Percentiles rank a stretch among this genome's conserved stretches.
phyloP scores from a whole-genome alignment of 2,888 invertebrate genomes.

The Antheraea assamensis region DNA sequence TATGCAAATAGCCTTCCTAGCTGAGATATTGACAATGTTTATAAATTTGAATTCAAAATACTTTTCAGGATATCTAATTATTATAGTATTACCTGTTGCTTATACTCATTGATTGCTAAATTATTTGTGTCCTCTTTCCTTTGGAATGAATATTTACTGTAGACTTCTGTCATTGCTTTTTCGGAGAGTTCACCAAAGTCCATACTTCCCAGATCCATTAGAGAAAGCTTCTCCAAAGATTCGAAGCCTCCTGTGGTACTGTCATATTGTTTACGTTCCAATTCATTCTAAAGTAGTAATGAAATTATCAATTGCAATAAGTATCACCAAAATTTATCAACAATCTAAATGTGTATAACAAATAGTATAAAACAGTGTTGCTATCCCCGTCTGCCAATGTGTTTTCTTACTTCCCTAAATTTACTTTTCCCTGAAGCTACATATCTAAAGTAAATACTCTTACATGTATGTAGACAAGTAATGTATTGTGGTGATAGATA shows the following conservation, averaged over 20 bases:
- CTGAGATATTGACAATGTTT: not conserved
- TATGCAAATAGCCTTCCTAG: not conserved
- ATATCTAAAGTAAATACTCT: too few species aligned
- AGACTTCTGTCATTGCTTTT: conserved; percentile 69
- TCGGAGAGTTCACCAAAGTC: conserved; percentile 60
- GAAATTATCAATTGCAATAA: not conserved
- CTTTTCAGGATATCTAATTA: not conserved
- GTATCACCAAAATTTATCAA: not conserved
- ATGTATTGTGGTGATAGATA: too few species aligned
- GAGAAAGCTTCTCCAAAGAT: conserved; percentile 64
- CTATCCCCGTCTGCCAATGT: too few species aligned
- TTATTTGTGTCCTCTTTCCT: conserved; percentile 63
- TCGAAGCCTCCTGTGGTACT: conserved; percentile 61
- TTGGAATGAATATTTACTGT: conserved; percentile 71
- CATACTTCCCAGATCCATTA: conserved; percentile 45
- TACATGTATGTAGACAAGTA: too few species aligned
- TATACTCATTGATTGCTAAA: conserved; percentile 66
- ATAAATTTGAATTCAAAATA: not conserved
- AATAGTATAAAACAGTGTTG: too few species aligned
- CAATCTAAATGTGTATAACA: not conserved
- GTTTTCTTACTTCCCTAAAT: too few species aligned
- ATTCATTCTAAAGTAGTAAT: conserved; percentile 50
- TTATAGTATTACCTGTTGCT: conserved; percentile 48
- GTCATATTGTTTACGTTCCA: conserved; percentile 48
- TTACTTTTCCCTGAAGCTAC: too few species aligned